These are phyloP conservation scores for Argya squamiceps DNA, from an alignment of 2,797 vertebrate genomes.

Conservation along the genomic window DNA sequence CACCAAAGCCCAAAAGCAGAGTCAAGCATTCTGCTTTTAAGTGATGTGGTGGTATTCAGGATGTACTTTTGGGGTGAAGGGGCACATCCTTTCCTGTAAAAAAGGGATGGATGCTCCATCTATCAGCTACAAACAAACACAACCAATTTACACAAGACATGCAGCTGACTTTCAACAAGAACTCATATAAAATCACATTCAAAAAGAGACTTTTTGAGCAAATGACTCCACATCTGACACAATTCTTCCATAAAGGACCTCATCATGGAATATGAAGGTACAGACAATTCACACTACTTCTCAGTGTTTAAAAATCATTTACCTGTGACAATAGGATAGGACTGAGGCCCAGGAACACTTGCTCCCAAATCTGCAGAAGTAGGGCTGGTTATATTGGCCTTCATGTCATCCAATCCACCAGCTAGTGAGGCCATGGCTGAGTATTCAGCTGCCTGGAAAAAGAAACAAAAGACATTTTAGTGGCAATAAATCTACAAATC, in stretches of 20 bases:
- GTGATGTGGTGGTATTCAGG: accelerated
- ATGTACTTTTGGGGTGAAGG: neutral
- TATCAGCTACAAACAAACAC: neutral
- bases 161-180: neutral
- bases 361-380: constrained; percentile 90
- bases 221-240: neutral
- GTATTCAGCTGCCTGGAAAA: constrained; percentile 89
- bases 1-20: neutral
- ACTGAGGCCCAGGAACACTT: constrained; percentile 90
- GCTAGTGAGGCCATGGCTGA: constrained; percentile 94
- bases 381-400: constrained; percentile 91
- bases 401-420: constrained; percentile 98
- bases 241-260: neutral
- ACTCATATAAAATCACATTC: neutral
- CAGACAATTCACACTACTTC: neutral
- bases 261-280: too few relatives aligned
- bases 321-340: constrained; percentile 96
- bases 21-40: neutral
- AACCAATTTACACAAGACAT: neutral
- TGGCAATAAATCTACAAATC: neutral
- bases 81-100: neutral
- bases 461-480: constrained; percentile 53
- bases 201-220: neutral
- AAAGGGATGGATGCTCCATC: neutral
- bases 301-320: neutral